phyloP scores from a whole-genome alignment of 2,888 invertebrate species.

The Drosophila anceps region DNA sequence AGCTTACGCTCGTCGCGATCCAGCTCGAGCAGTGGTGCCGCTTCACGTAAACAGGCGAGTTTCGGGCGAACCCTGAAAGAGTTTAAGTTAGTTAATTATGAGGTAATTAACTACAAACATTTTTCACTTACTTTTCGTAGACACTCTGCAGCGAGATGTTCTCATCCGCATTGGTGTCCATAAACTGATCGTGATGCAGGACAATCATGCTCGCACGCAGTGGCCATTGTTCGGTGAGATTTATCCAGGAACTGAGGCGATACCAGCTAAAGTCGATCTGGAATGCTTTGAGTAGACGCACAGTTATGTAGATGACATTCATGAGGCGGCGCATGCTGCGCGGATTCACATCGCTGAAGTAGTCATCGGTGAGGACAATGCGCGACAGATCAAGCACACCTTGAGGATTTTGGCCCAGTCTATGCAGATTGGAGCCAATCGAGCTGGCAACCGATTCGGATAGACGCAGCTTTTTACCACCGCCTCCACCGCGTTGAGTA shows the following conservation, averaged over 20 bases:
- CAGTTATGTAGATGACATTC: slow-evolving; percentile 98
- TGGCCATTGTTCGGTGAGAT: slow-evolving; percentile 99
- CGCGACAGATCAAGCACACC: slow-evolving; percentile 87
- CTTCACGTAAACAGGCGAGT: slow-evolving; percentile 93
- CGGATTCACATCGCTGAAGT: slow-evolving; percentile 99
- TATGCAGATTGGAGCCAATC: slow-evolving; percentile 94
- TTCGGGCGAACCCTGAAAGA: slow-evolving; percentile 90
- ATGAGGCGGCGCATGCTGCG: slow-evolving; percentile 97
- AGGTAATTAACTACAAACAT: too few species aligned
- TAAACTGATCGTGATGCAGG: slow-evolving; percentile 95
- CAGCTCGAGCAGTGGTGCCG: slow-evolving; percentile 94
- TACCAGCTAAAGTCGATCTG: slow-evolving; percentile 99
- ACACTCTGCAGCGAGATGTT: slow-evolving; percentile 93
- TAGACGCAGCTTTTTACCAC: slow-evolving; percentile 91
- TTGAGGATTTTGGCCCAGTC: slow-evolving; percentile 89
- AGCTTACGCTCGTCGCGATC: slow-evolving; percentile 98
- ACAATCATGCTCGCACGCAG: slow-evolving; percentile 99
- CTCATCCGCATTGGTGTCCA: slow-evolving; percentile 93
- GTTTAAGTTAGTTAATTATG: not conserved
- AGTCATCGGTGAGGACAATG: slow-evolving; percentile 97
- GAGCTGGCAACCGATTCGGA: slow-evolving; percentile 97
- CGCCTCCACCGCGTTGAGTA: slow-evolving; percentile 86
- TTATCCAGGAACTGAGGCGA: slow-evolving; percentile 98
- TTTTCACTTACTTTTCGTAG: slow-evolving; percentile 93
- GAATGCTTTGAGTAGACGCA: slow-evolving; percentile 98